These are phyloP conservation scores for Parauchenoglanis ngamensis DNA, from an alignment of 2,797 vertebrate genomes.

Conservation along the genomic window DNA sequence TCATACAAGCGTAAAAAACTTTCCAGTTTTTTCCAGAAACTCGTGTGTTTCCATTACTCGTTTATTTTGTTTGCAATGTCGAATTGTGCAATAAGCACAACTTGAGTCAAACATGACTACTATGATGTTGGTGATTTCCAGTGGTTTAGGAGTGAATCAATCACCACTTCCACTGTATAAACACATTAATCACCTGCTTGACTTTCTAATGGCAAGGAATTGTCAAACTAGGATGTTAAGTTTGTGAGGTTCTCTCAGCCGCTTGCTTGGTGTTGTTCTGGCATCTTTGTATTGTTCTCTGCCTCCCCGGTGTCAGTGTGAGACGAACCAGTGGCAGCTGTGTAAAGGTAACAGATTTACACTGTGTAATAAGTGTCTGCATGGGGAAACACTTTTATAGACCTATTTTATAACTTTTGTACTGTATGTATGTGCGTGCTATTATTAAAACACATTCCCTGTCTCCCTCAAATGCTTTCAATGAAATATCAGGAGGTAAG, in stretches of 20 bases:
- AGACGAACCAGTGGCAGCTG: neutral
- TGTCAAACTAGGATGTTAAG: constrained; percentile 13
- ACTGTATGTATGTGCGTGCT: neutral
- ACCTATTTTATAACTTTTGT: neutral
- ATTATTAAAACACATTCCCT: constrained; percentile 64
- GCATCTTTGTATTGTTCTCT: constrained; percentile 19
- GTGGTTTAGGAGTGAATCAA: no score
- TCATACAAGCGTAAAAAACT: no score
- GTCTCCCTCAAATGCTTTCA: constrained; percentile 78
- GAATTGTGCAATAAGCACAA: no score
- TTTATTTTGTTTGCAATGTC: no score
- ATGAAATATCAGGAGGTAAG: constrained; percentile 87
- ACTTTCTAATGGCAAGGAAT: constrained; percentile 14
- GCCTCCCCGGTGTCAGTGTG: constrained; percentile 7
- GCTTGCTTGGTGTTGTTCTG: constrained; percentile 2
- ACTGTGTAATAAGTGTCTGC: neutral
- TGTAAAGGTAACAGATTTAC: constrained; percentile 31
- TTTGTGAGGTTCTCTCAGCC: constrained; percentile 3
- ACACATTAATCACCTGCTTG: constrained; percentile 19
- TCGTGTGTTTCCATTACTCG: no score
- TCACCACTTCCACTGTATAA: neutral
- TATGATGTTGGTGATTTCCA: no score
- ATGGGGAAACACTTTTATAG: neutral
- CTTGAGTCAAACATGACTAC: no score
- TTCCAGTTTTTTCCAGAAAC: no score